Evolutionary conservation across 2,888 invertebrate species (phyloP).

Genomic region (Parnassius apollo): DNA sequence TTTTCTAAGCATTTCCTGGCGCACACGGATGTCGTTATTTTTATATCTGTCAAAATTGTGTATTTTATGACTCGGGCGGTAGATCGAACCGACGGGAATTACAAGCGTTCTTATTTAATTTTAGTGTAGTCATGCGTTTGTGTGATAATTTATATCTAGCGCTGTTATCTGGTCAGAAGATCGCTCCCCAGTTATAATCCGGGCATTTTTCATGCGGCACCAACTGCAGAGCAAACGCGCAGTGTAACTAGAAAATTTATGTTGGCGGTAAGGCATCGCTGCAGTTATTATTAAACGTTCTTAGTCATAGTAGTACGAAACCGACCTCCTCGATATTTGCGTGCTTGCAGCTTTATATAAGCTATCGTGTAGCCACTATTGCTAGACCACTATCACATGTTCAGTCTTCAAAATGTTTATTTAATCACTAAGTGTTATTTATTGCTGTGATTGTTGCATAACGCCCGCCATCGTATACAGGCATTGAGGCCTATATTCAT

Average conservation of each 20-base stretch:
- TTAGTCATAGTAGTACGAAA: constrained; percentile 34
- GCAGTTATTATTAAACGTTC: constrained; percentile 63
- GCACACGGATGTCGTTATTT: constrained; percentile 75
- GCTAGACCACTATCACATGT: constrained; percentile 1
- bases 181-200: constrained; percentile 78
- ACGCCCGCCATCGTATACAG: too few relatives aligned
- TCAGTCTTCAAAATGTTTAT: not conserved
- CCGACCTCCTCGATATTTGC: constrained; percentile 3
- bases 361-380: not conserved
- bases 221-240: constrained; percentile 48
- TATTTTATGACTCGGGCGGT: constrained; percentile 72
- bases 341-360: constrained; percentile 1
- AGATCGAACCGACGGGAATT: constrained; percentile 75
- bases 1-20: constrained; percentile 75
- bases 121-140: constrained; percentile 76
- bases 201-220: constrained; percentile 75
- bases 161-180: constrained; percentile 68
- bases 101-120: constrained; percentile 80
- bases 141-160: constrained; percentile 76
- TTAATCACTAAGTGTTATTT: too few relatives aligned
- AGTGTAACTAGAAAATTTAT: constrained; percentile 66
- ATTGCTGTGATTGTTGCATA: too few relatives aligned
- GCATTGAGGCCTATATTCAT: too few relatives aligned
- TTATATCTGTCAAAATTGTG: constrained; percentile 78
- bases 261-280: constrained; percentile 55